Conservation (phyloP, 2,113 vertebrate species). For the Carassius gibelio region DNA sequence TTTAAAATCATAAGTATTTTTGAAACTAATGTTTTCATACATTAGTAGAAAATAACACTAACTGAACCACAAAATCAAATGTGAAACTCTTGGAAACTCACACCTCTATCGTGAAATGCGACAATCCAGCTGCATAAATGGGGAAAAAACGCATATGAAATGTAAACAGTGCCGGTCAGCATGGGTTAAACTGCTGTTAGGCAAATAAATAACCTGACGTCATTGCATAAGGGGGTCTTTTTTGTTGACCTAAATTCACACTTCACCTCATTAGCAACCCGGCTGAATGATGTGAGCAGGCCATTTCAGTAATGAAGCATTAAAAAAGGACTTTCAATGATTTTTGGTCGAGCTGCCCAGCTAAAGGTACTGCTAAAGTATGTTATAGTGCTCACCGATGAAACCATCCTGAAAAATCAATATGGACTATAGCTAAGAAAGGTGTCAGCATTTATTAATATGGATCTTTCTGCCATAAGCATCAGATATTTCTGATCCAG, state of each 20-base stretch:
- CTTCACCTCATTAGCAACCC: conserved; percentile 62
- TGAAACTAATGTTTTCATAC: neutral
- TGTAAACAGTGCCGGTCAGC: conserved; percentile 54
- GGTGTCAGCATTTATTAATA: conserved; percentile 66
- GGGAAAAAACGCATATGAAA: conserved; percentile 49
- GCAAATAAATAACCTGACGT: conserved; percentile 59
- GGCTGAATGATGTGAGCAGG: conserved; percentile 54
- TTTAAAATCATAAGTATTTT: too few relatives aligned
- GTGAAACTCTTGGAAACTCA: neutral
- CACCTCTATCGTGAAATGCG: conserved; percentile 14
- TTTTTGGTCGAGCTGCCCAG: conserved; percentile 62
- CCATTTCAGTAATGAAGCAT: conserved; percentile 63
- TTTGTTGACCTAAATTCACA: conserved; percentile 54
- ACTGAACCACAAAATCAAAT: conserved; percentile 13
- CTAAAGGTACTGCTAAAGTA: conserved; percentile 51
- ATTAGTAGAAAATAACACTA: neutral
- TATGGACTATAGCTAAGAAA: conserved; percentile 61
- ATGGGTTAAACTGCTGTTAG: conserved; percentile 17
- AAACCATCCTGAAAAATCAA: conserved; percentile 74
- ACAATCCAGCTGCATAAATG: conserved; percentile 59
- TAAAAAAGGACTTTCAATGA: conserved; percentile 57
- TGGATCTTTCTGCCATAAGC: conserved; percentile 64
- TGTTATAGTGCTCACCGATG: conserved; percentile 72
- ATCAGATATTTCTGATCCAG: conserved; percentile 64
- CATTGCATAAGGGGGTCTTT: conserved; percentile 49